phyloP scores from a whole-genome alignment of 1,140 invertebrate genomes.

The Scaptomyza graminum region DNA sequence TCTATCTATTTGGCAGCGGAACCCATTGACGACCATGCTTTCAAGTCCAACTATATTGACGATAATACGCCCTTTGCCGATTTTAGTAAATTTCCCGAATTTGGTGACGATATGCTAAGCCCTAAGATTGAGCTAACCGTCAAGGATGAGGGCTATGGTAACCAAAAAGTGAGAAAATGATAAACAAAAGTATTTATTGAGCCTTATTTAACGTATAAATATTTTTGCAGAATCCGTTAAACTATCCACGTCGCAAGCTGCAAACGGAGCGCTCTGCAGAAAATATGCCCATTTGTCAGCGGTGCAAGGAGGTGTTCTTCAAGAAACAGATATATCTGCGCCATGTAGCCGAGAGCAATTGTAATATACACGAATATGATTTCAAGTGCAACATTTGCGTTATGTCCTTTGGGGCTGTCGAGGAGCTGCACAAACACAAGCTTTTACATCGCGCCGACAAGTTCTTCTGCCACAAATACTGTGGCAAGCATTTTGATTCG shows the following conservation, averaged over 20 bases:
- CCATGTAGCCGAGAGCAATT: conserved; percentile 73
- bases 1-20: conserved; percentile 49
- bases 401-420: conserved; percentile 76
- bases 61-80: conserved; percentile 73
- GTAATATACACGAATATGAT: conserved; percentile 76
- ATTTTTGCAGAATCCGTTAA: conserved; percentile 54
- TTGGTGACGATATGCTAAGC: conserved; percentile 65
- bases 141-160: conserved; percentile 62
- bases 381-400: conserved; percentile 78
- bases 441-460: conserved; percentile 66
- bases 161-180: conserved; percentile 41
- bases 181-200: neutral
- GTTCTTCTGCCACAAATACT: conserved; percentile 81
- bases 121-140: conserved; percentile 65
- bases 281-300: conserved; percentile 72
- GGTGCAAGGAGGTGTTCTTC: conserved; percentile 81
- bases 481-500: conserved; percentile 73
- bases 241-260: conserved; percentile 69
- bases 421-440: conserved; percentile 71
- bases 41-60: conserved; percentile 71
- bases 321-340: conserved; percentile 72
- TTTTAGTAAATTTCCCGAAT: conserved; percentile 66
- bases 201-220: too few species aligned
- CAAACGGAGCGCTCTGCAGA: conserved; percentile 66
- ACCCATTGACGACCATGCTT: conserved; percentile 67